Evolutionary conservation across 2,888 invertebrate genomes (phyloP).

Genomic region (Calameuta filiformis): DNA sequence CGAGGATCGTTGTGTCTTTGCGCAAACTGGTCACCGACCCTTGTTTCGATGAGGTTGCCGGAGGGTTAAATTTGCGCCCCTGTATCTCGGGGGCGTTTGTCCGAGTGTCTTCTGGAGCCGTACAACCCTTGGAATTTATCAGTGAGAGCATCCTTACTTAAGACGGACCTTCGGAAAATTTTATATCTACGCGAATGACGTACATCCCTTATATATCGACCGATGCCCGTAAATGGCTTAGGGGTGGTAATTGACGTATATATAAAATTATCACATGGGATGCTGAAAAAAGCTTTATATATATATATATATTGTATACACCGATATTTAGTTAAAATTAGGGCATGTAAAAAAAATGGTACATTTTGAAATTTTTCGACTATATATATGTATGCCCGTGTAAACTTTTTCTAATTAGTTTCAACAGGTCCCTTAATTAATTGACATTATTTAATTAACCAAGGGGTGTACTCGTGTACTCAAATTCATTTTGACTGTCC

Average conservation of each 20-base stretch:
- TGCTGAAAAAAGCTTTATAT: too few relatives aligned
- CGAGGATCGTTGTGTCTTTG: constrained; percentile 13
- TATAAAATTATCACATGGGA: too few relatives aligned
- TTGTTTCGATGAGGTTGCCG: not conserved
- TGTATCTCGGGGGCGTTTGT: not conserved
- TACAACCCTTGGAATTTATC: too few relatives aligned
- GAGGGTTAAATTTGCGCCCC: not conserved
- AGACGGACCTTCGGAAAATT: not conserved
- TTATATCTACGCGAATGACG: not conserved
- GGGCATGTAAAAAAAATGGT: too few relatives aligned
- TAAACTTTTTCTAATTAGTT: not conserved
- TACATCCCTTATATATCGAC: not conserved
- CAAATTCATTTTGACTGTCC: not conserved
- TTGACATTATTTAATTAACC: not conserved
- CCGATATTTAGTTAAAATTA: too few relatives aligned
- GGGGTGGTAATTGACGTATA: too few relatives aligned
- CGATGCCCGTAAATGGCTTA: too few relatives aligned
- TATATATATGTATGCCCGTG: too few relatives aligned
- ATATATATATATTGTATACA: too few relatives aligned
- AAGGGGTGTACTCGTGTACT: not conserved
- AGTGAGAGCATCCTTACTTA: not conserved
- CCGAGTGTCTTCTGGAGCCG: not conserved
- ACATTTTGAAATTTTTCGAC: too few relatives aligned
- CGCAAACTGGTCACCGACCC: constrained; percentile 8
- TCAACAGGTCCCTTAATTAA: not conserved